Conservation (phyloP, 2,888 invertebrate species). For the Bombyx huttoni region DNA sequence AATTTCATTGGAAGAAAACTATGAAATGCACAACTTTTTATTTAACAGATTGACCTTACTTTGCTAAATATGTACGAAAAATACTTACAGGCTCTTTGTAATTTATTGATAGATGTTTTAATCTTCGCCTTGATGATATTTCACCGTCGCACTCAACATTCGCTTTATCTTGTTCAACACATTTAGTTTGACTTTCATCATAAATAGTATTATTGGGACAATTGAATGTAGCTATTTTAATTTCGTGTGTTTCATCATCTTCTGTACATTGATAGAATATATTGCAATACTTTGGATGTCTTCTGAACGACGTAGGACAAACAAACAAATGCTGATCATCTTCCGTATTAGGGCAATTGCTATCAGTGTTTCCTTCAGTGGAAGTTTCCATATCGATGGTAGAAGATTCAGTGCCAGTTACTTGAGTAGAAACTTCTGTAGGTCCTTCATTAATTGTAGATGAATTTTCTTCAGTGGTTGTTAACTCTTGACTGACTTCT, state of each 20-base stretch:
- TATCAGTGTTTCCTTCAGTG: slow-evolving; percentile 17
- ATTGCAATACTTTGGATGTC: slow-evolving; percentile 87
- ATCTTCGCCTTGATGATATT: slow-evolving; percentile 66
- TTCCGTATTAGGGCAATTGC: slow-evolving; percentile 71
- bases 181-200: slow-evolving; percentile 80
- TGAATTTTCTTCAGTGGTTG: slow-evolving; percentile 17
- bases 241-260: slow-evolving; percentile 75
- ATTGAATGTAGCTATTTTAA: slow-evolving; percentile 81
- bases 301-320: slow-evolving; percentile 86
- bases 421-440: slow-evolving; percentile 6
- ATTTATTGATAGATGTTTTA: slow-evolving; percentile 64
- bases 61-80: not conserved
- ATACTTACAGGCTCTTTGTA: slow-evolving; percentile 73
- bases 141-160: slow-evolving; percentile 71
- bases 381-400: slow-evolving; percentile 16
- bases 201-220: slow-evolving; percentile 85
- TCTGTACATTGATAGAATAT: slow-evolving; percentile 87
- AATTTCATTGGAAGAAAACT: too few relatives aligned
- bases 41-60: not conserved
- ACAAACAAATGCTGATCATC: slow-evolving; percentile 80
- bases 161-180: slow-evolving; percentile 75
- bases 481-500: slow-evolving; percentile 2
- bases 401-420: not conserved
- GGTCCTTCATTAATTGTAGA: slow-evolving; percentile 22
- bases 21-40: too few relatives aligned